Evolutionary conservation across 2,797 vertebrate genomes (phyloP).

Genomic region (Hippoglossus hippoglossus): DNA sequence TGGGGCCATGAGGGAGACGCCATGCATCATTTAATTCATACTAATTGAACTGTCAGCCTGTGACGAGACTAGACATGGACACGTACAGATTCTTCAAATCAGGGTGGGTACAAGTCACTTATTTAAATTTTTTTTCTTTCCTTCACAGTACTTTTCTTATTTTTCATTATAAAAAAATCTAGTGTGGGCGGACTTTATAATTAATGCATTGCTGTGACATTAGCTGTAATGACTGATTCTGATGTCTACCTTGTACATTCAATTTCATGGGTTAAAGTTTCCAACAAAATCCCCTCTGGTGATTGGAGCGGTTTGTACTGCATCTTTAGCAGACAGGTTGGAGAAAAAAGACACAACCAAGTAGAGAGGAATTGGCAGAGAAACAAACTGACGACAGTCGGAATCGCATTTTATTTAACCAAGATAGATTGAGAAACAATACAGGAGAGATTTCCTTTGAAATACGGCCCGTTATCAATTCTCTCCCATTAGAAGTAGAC

Average conservation of each 20-base stretch:
- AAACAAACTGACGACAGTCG: constrained; percentile 18
- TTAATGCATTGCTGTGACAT: constrained; percentile 60
- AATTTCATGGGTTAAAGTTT: constrained; percentile 60
- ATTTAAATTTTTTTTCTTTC: constrained; percentile 28
- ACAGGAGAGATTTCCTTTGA: constrained; percentile 19
- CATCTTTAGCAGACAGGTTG: constrained; percentile 43
- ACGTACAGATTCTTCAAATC: constrained; percentile 54
- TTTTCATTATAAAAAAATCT: constrained; percentile 25
- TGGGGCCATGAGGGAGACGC: constrained; percentile 68
- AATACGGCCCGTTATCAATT: constrained; percentile 31
- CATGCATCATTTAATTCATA: constrained; percentile 75
- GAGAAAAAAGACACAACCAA: constrained; percentile 4
- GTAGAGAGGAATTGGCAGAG: constrained; percentile 14
- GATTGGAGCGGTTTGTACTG: constrained; percentile 25
- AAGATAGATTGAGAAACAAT: constrained; percentile 22
- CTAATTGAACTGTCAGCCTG: constrained; percentile 81
- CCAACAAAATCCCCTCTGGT: constrained; percentile 31
- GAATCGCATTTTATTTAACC: constrained; percentile 44
- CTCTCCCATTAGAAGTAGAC: constrained; percentile 44
- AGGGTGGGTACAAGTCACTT: constrained; percentile 47
- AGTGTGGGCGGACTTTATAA: constrained; percentile 48
- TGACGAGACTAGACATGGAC: constrained; percentile 69
- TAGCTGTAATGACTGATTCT: constrained; percentile 62
- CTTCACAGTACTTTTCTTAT: constrained; percentile 23
- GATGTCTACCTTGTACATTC: constrained; percentile 54